Conservation (phyloP, 2,797 vertebrate genomes). For the Harpagifer antarcticus region DNA sequence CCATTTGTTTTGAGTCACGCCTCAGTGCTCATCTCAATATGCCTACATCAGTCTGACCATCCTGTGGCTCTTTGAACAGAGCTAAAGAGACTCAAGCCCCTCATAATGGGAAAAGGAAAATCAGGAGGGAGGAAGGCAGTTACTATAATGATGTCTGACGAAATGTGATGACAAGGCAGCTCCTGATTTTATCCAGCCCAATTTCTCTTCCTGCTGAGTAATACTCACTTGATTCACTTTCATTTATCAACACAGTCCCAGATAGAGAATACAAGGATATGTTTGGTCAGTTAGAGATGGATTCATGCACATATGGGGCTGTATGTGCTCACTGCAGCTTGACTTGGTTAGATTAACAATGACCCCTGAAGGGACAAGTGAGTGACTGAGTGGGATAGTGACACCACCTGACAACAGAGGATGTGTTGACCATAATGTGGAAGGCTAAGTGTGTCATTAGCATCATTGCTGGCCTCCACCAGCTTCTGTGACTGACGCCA, state of each 20-base stretch:
- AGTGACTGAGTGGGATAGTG: slow-evolving; percentile 14
- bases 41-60: slow-evolving; percentile 13
- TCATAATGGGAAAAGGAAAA: slow-evolving; percentile 13
- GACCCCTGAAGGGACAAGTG: slow-evolving; percentile 20
- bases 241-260: slow-evolving; percentile 5
- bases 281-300: slow-evolving; percentile 1
- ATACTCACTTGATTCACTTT: not conserved
- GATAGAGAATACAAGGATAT: not conserved
- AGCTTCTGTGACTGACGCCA: not conserved
- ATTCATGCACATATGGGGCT: not conserved
- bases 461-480: not conserved
- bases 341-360: slow-evolving; percentile 31
- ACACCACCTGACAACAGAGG: slow-evolving; percentile 23
- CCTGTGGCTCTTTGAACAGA: slow-evolving; percentile 1
- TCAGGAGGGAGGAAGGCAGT: not conserved
- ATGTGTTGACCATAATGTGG: slow-evolving; percentile 30
- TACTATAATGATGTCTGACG: slow-evolving; percentile 22
- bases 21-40: slow-evolving; percentile 31
- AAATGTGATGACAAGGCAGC: slow-evolving; percentile 22
- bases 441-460: not conserved
- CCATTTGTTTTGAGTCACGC: slow-evolving; percentile 64
- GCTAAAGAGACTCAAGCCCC: not conserved
- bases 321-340: not conserved
- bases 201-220: slow-evolving; percentile 24
- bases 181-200: slow-evolving; percentile 22